These are phyloP conservation scores for Caretta caretta DNA, from an alignment of 2,113 vertebrate genomes.

Conservation along the genomic window DNA sequence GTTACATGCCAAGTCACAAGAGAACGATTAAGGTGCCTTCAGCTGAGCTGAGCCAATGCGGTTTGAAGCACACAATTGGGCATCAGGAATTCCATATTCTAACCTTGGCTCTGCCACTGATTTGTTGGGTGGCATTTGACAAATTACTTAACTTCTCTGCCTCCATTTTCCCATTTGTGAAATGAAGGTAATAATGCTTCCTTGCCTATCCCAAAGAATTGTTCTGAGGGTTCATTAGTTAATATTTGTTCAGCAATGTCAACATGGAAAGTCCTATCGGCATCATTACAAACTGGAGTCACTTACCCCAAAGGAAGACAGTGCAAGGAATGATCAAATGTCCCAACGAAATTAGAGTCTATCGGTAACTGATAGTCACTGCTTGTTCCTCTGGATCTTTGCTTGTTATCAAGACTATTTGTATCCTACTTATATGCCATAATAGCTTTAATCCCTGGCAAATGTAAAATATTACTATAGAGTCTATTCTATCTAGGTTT, in stretches of 20 bases:
- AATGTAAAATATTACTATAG: background rate
- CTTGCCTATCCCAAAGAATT: accelerated
- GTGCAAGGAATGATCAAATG: accelerated
- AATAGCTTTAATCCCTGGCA: background rate
- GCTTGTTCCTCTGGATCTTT: background rate
- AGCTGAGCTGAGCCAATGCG: background rate
- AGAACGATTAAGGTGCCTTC: constrained; percentile 37
- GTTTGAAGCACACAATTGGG: background rate
- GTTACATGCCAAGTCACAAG: constrained; percentile 5
- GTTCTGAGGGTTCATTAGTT: accelerated
- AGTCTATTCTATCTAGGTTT: background rate
- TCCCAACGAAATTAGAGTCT: background rate
- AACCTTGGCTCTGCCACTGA: background rate
- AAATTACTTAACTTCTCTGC: constrained; percentile 19
- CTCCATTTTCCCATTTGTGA: background rate
- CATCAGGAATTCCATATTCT: constrained; percentile 25
- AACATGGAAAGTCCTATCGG: accelerated
- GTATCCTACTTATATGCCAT: background rate
- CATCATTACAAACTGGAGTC: accelerated
- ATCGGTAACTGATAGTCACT: accelerated
- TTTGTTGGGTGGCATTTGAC: background rate
- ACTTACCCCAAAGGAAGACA: accelerated
- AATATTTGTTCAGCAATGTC: accelerated
- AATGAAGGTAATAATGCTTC: background rate
- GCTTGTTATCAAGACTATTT: background rate